These are phyloP conservation scores for Cyrtonyx montezumae DNA, from an alignment of 2,113 vertebrate species.

Conservation along the genomic window DNA sequence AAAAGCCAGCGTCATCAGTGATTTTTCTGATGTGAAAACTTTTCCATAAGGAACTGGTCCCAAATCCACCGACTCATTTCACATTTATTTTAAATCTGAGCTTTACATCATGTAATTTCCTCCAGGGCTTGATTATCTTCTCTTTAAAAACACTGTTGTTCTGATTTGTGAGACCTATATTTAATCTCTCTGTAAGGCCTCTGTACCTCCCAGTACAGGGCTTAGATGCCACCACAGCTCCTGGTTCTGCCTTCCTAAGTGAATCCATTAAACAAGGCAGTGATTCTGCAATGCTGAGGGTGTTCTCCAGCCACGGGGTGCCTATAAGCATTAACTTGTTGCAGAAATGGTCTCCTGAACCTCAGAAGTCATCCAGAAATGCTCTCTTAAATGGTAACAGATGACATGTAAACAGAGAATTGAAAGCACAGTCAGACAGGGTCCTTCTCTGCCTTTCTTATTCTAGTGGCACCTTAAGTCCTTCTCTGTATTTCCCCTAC, in stretches of 20 bases:
- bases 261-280: background rate
- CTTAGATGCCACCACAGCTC: background rate
- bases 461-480: background rate
- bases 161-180: conserved; percentile 26
- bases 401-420: background rate
- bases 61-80: conserved; percentile 35
- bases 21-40: background rate
- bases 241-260: background rate
- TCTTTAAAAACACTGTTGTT: conserved; percentile 26
- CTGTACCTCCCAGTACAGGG: background rate
- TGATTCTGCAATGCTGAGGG: background rate
- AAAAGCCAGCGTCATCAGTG: background rate
- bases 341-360: conserved; percentile 8
- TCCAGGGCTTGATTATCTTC: conserved; percentile 47
- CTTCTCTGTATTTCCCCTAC: background rate
- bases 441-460: background rate
- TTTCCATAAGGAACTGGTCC: conserved; percentile 43
- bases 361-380: background rate
- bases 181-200: background rate
- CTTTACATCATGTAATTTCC: background rate
- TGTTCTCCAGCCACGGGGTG: background rate
- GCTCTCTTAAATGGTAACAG: background rate
- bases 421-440: background rate
- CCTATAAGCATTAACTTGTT: background rate
- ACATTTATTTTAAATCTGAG: conserved; percentile 56